Evolutionary conservation across 2,888 invertebrate genomes (phyloP).

Genomic region (Meganola albula): DNA sequence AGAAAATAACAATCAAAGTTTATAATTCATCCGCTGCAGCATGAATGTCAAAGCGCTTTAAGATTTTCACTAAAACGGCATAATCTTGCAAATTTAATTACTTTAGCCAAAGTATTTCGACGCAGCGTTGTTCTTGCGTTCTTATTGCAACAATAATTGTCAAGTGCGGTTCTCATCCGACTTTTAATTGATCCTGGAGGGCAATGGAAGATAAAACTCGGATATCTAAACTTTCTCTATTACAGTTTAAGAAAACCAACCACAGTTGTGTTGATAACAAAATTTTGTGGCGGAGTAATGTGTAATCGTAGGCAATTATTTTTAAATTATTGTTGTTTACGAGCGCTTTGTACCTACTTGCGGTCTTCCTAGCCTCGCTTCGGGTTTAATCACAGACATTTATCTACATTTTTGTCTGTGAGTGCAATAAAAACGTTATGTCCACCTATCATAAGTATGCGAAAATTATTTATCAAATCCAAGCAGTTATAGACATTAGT

Average conservation of each 20-base stretch:
- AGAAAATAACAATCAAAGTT: too few species aligned
- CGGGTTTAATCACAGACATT: too few species aligned
- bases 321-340: slow-evolving; percentile 31
- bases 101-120: slow-evolving; percentile 30
- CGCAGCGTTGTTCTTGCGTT: slow-evolving; percentile 42
- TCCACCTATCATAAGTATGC: too few species aligned
- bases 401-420: too few species aligned
- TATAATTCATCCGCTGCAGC: slow-evolving; percentile 8
- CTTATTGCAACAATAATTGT: slow-evolving; percentile 72
- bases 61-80: slow-evolving; percentile 14
- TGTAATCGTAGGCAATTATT: slow-evolving; percentile 34
- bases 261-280: slow-evolving; percentile 68
- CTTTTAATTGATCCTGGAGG: slow-evolving; percentile 79
- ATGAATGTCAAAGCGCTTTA: background rate
- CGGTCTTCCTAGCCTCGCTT: too few species aligned
- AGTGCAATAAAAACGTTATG: too few species aligned
- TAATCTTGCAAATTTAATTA: slow-evolving; percentile 32
- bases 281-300: slow-evolving; percentile 55
- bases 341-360: too few species aligned
- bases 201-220: slow-evolving; percentile 71
- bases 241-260: slow-evolving; percentile 73
- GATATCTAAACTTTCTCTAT: slow-evolving; percentile 75
- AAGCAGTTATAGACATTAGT: too few species aligned
- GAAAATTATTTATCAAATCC: too few species aligned
- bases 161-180: slow-evolving; percentile 56